Evolutionary conservation across 2,888 invertebrate genomes (phyloP), one percentile per base, ranked within the genome.

Genomic region (Drosophila histrio): DNA sequence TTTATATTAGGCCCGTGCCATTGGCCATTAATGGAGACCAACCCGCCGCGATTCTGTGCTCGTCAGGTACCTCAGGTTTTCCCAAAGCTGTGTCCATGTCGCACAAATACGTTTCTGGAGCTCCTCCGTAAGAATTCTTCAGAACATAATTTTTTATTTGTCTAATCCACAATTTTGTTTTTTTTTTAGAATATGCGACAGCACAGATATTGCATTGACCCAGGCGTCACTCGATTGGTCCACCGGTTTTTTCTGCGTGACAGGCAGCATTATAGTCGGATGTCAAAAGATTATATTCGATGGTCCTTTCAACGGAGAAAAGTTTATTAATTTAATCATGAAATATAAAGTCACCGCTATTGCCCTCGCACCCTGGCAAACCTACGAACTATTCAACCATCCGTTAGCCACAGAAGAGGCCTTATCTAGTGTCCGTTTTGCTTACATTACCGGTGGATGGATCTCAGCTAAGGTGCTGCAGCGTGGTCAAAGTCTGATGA

Each of bases 211-310:
- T 0, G 7, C 84, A 2, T 62, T 77, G 34, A 75, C 81, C 28
- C 82, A 81, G 21, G 77, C 83, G 0, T 65, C 79, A 1, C 50
- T 89, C 1, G 87, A 90, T 43, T 90, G 90, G 90, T 43, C 78
- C 2, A 73, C 82, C 4, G 90, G 90, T 0, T 70, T 82, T 8
- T 36, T 50, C 1, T 15, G 26, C 6, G 21, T 76, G 2, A 19
- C 76, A 0, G 13, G 46, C 1, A 68, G 71, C 17, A 60, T 72
- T 1, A 11, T 77, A 0, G 57, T 19, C 17, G 75, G 81, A 0
- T 22, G 54, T 2, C 76, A 81, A 13, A 75, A 38, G 7, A 3
- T 90, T 4, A 62, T 89, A 2, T 78, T 85, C 19, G 56, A 62
- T 1, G 57, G 77, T 3, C 32, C 72, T 2, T 89, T 78, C 26